A percentile compares a stretch with the other conserved stretches of the same genome.
phyloP scores from a whole-genome alignment of 2,888 invertebrate genomes.

The Dusona sp. region DNA sequence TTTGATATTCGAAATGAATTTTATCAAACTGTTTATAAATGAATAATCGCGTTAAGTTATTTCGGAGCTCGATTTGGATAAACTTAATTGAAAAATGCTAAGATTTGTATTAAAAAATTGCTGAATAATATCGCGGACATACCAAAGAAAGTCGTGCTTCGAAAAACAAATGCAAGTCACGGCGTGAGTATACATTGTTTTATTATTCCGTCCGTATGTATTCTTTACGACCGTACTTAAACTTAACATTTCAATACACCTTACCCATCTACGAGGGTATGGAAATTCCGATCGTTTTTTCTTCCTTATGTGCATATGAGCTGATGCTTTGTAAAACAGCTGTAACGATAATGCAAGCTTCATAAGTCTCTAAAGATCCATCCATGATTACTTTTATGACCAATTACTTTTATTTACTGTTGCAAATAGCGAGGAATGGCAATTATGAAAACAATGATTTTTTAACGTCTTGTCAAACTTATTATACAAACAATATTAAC shows the following conservation, averaged over 20 bases:
- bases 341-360: not conserved
- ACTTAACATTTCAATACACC: slow-evolving; percentile 31
- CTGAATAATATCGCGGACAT: not conserved
- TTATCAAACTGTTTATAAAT: not conserved
- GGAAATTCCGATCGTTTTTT: not conserved
- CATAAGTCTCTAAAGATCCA: slow-evolving; percentile 11
- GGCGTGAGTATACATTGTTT: not conserved
- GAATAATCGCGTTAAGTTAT: not conserved
- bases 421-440: slow-evolving; percentile 1
- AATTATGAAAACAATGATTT: not conserved
- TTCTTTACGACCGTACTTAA: slow-evolving; percentile 35
- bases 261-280: not conserved
- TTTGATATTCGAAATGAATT: not conserved
- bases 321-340: not conserved
- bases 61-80: not conserved
- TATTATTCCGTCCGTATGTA: slow-evolving; percentile 22
- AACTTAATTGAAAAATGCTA: not conserved
- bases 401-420: slow-evolving; percentile 20
- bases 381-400: slow-evolving; percentile 14
- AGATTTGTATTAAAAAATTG: not conserved
- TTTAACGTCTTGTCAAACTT: not conserved
- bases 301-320: no score
- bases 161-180: slow-evolving; percentile 7
- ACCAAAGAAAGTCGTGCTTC: not conserved
- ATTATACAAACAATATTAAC: not conserved